Evolutionary conservation across 2,888 invertebrate genomes (phyloP).

Genomic region (Ganaspis brasiliensis): DNA sequence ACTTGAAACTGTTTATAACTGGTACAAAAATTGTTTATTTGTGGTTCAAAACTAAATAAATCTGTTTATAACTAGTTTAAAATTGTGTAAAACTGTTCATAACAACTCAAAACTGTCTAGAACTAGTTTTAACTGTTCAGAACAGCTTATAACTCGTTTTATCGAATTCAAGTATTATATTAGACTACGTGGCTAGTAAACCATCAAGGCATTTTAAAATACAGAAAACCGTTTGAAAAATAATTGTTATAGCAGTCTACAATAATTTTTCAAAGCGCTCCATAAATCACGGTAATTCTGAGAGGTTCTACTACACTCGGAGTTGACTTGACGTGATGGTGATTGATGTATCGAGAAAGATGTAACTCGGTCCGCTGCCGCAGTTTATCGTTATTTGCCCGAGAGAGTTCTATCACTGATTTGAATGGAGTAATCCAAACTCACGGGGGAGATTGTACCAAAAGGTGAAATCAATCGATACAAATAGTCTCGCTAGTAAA

Average conservation of each 20-base stretch:
- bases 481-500: slow-evolving; percentile 29
- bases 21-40: no score
- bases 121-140: no score
- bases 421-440: slow-evolving; percentile 27
- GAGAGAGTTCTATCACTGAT: slow-evolving; percentile 13
- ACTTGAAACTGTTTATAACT: no score
- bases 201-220: no score
- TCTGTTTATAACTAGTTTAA: no score
- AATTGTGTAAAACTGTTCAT: no score
- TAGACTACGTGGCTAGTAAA: no score
- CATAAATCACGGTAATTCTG: slow-evolving; percentile 24
- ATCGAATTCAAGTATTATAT: no score
- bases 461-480: slow-evolving; percentile 22
- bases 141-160: no score
- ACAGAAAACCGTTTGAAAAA: background rate
- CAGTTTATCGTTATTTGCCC: slow-evolving; percentile 33
- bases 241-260: slow-evolving; percentile 4
- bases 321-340: slow-evolving; percentile 45
- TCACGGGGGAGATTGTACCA: background rate
- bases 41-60: no score
- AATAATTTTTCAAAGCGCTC: slow-evolving; percentile 3
- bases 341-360: slow-evolving; percentile 54
- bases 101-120: no score
- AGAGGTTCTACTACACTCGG: slow-evolving; percentile 43
- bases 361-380: slow-evolving; percentile 36